Evolutionary conservation across 2,888 invertebrate genomes (phyloP), one percentile per base, ranked within the genome.

Genomic region (Sinelater perroti): DNA sequence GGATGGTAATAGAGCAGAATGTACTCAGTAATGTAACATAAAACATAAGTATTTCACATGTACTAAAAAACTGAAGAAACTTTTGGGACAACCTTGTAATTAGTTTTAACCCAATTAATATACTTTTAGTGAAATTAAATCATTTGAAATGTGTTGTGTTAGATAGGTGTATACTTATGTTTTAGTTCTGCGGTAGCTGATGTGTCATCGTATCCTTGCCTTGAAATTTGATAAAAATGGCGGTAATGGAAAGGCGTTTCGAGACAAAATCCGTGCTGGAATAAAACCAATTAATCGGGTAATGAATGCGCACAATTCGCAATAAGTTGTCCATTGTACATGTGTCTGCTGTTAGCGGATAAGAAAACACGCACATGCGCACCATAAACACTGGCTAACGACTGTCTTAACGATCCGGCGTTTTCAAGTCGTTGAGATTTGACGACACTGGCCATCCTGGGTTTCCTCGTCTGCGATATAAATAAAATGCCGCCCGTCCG

Each of bases 271-370:
- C 33, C 11, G 47, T 38, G 18, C 47, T 44, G 6, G 30, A 56
- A 62, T 56, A 58, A 44, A 54, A 61, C 58, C 61, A 61, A 61
- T 65, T 64, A 66, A 66, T 66, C 66, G 47, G 62, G 60, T 62
- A 62, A 65, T 62, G 56, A 59, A 64, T 60, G 63, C 33, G 47
- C 40, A 61, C 54, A 61, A 63, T 62, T 59, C 30, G 63, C 60
- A 59, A 62, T 59, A 61, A 61, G 51, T 61, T 61, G 61, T 61
- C 51, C 26, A 33, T 28, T 16, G 52, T 62, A 65, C 63, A 63
- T 60, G 63, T 64, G 62, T 62, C 63, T 54, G 62, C 63, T 60
- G 64, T 64, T 64, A 65, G 59, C 47, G 62, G 63, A 65, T 65
- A 65, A 65, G 63, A 56, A 62, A 65, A 63, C 65, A 65, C 63